These are phyloP conservation scores for Ischnus inquisitorius DNA, from an alignment of 2,888 invertebrate genomes.

Conservation along the genomic window DNA sequence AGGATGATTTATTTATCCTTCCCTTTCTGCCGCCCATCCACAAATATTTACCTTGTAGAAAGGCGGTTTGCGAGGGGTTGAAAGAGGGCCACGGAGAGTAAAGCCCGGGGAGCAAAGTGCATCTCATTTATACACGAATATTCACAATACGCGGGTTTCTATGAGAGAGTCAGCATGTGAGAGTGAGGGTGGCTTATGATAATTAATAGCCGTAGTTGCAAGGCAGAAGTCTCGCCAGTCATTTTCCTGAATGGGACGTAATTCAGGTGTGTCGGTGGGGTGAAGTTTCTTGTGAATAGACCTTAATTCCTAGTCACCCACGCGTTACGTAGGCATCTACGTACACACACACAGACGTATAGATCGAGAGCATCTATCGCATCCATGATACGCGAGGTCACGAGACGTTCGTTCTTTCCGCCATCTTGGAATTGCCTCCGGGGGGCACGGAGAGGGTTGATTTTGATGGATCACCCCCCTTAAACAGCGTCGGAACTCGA, in stretches of 20 bases:
- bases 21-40: slow-evolving; percentile 22
- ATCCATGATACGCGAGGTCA: slow-evolving; percentile 38
- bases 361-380: not conserved
- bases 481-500: slow-evolving; percentile 12
- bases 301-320: slow-evolving; percentile 76
- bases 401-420: slow-evolving; percentile 21
- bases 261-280: slow-evolving; percentile 78
- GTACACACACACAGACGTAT: not conserved
- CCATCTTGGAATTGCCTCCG: slow-evolving; percentile 56
- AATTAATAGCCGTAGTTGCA: slow-evolving; percentile 77
- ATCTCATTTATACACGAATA: slow-evolving; percentile 12
- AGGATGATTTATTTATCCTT: slow-evolving; percentile 65
- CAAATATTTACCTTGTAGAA: slow-evolving; percentile 69
- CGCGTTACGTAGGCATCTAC: slow-evolving; percentile 59
- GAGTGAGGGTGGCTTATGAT: slow-evolving; percentile 73
- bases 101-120: slow-evolving; percentile 15
- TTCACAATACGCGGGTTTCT: slow-evolving; percentile 47
- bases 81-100: not conserved
- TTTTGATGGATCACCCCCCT: slow-evolving; percentile 67
- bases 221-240: slow-evolving; percentile 73
- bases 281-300: slow-evolving; percentile 80
- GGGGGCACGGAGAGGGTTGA: slow-evolving; percentile 54
- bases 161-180: slow-evolving; percentile 41
- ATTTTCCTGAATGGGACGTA: slow-evolving; percentile 81
- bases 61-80: slow-evolving; percentile 39